Conservation (phyloP, 2,888 invertebrate genomes). For the Oxyteleia sp. region DNA sequence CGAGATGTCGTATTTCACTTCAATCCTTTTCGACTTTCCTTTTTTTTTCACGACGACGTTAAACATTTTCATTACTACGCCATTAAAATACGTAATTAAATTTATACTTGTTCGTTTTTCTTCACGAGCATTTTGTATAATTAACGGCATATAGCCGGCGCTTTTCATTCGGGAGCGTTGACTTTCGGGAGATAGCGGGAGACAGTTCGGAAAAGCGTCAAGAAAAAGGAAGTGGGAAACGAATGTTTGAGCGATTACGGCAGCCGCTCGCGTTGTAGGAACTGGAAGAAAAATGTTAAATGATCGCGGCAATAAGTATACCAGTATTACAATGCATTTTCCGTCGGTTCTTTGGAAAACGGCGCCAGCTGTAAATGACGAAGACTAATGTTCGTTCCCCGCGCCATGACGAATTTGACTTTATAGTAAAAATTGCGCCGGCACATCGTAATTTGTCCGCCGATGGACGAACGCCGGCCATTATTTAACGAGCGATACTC, state of each 20-base stretch:
- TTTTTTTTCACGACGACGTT: slow-evolving; percentile 1
- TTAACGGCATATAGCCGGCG: slow-evolving; percentile 11
- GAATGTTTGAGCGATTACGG: slow-evolving; percentile 70
- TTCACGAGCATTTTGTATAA: slow-evolving; percentile 18
- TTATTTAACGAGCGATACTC: slow-evolving; percentile 27
- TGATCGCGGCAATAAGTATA: slow-evolving; percentile 72
- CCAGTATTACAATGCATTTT: slow-evolving; percentile 72
- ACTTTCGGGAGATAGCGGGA: not conserved
- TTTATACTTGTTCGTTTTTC: slow-evolving; percentile 22
- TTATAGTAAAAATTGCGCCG: slow-evolving; percentile 59
- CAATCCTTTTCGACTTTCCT: slow-evolving; percentile 41
- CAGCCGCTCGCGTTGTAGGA: slow-evolving; percentile 61
- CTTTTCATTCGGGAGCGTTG: slow-evolving; percentile 1
- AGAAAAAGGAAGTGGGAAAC: slow-evolving; percentile 45
- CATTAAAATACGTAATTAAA: slow-evolving; percentile 47
- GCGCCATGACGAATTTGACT: slow-evolving; percentile 68
- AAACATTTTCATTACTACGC: slow-evolving; percentile 39
- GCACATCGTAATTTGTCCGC: slow-evolving; percentile 34
- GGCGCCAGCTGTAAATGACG: slow-evolving; percentile 68
- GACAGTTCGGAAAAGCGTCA: slow-evolving; percentile 17
- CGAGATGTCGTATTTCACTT: slow-evolving; percentile 53
- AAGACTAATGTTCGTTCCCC: slow-evolving; percentile 59
- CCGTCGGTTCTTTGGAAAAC: slow-evolving; percentile 64
- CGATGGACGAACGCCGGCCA: slow-evolving; percentile 47
- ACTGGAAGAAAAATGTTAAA: slow-evolving; percentile 72